Base-by-base conservation (phyloP, 1,140 invertebrate species). In the Caligus rogercresseyi region DNA sequence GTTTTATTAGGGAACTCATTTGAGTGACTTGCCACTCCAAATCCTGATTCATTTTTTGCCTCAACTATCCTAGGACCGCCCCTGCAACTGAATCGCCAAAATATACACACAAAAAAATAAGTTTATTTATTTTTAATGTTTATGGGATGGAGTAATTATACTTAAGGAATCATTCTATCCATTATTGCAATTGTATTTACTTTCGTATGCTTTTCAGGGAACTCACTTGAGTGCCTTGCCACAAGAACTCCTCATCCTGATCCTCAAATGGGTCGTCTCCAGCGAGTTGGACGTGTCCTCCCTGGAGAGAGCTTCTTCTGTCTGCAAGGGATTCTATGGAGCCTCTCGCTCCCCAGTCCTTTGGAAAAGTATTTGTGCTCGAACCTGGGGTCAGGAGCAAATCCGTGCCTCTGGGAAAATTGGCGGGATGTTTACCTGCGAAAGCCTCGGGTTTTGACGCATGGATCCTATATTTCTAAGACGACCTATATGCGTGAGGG, bases 391-490 rank as follows among this genome's bases (percentile, higher is more conserved):
- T 68, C 67, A 53, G 61, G 66, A 25, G 72, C 69, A 64, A 70
- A 70, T 68, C 69, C 14, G 20, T 1, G n/a, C 18, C 21, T 2
- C 18, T 11, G n/a, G 66, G 3, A 19, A n/a, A 65, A 65, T n/a
- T 71, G 74, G 74, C 69, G 76, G 60, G 69, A 69, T 31, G 75
- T 77, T 73, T 76, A 69, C 66, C 66, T 76, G 3, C 68, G 74
- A n/a, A 67, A 72, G 53, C 74, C 75, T 25, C 73, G 75, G 68
- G 55, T 75, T 0, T 67, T 69, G 19, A 74, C 71, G 64, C 70
- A 75, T 68, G 76, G 76, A 19, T 72, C 71, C 65, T 77, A 77
- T 67, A 77, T 77, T 61, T 75, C 74, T 65, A 71, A 70, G 55
- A 69, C 70, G 31, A 69, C 71, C 1, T 77, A 77, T 65, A 61